Conservation (phyloP, 1,140 invertebrate genomes). For the Stegodyphus mimosarum region DNA sequence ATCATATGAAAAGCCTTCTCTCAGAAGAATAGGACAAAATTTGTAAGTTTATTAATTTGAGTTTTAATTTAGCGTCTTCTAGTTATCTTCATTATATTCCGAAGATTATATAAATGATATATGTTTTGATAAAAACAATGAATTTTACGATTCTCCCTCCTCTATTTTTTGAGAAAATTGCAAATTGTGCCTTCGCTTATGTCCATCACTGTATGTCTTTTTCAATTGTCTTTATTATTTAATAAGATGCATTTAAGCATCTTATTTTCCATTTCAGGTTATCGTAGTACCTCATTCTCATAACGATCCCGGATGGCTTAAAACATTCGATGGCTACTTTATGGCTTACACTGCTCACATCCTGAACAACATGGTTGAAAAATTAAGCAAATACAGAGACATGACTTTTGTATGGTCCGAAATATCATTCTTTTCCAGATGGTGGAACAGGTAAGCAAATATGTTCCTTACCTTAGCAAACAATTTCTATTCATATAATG, state of each 20-base stretch:
- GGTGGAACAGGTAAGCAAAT: constrained; percentile 76
- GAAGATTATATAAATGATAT: no score
- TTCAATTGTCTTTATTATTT: not conserved
- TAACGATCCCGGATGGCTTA: constrained; percentile 95
- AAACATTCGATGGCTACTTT: constrained; percentile 96
- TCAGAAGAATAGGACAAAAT: no score
- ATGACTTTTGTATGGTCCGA: constrained; percentile 98
- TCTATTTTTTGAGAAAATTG: no score
- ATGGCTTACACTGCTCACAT: constrained; percentile 86
- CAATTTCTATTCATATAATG: no score
- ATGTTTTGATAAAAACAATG: no score
- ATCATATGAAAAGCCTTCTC: no score
- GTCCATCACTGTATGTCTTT: not conserved
- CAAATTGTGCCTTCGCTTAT: no score
- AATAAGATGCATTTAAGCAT: no score
- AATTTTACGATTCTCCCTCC: no score
- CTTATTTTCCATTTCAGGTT: constrained; percentile 61
- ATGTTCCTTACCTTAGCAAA: not conserved
- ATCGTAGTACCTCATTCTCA: constrained; percentile 80
- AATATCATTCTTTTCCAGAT: constrained; percentile 91
- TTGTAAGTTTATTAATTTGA: no score
- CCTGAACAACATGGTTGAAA: constrained; percentile 88
- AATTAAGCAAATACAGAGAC: constrained; percentile 81
- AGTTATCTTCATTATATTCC: no score
- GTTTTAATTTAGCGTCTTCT: no score